phyloP scores from a whole-genome alignment of 2,797 vertebrate genomes.

The Decapterus maruadsi region DNA sequence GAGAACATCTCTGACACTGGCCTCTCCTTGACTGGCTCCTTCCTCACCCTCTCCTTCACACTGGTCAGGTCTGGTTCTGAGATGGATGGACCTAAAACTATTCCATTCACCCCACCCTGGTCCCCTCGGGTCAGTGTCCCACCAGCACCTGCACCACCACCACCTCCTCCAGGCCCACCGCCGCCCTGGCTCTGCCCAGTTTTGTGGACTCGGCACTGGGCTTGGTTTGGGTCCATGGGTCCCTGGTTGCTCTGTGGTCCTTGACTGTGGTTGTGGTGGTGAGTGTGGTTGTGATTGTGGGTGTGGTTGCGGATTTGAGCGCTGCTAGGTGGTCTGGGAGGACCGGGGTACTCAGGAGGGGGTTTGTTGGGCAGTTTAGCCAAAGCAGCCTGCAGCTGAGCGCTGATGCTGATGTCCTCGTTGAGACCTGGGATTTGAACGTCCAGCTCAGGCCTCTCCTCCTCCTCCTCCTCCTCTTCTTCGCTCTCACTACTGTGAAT shows the following conservation, averaged over 20 bases:
- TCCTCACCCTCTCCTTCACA: slow-evolving; percentile 95
- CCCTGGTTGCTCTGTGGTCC: slow-evolving; percentile 68
- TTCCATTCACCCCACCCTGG: slow-evolving; percentile 86
- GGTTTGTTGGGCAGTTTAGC: slow-evolving; percentile 97
- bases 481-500: slow-evolving; percentile 97
- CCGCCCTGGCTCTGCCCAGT: slow-evolving; percentile 84
- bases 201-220: slow-evolving; percentile 81
- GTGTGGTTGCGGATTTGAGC: slow-evolving; percentile 82
- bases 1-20: slow-evolving; percentile 98
- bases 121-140: slow-evolving; percentile 89
- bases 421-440: slow-evolving; percentile 89
- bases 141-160: slow-evolving; percentile 66
- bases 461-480: slow-evolving; percentile 90
- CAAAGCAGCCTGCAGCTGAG: slow-evolving; percentile 94
- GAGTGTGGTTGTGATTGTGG: slow-evolving; percentile 58
- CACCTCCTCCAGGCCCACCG: slow-evolving; percentile 73
- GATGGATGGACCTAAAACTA: slow-evolving; percentile 93
- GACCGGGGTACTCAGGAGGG: slow-evolving; percentile 95
- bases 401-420: slow-evolving; percentile 90
- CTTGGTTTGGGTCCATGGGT: slow-evolving; percentile 78
- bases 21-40: slow-evolving; percentile 95
- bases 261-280: slow-evolving; percentile 68
- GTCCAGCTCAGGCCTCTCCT: slow-evolving; percentile 87
- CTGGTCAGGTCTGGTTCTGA: slow-evolving; percentile 97
- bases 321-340: slow-evolving; percentile 88